A percentile compares a stretch with the other conserved stretches of the same genome.
phyloP scores from a whole-genome alignment of 2,888 invertebrate species.

The Lasioglossum marginatum region DNA sequence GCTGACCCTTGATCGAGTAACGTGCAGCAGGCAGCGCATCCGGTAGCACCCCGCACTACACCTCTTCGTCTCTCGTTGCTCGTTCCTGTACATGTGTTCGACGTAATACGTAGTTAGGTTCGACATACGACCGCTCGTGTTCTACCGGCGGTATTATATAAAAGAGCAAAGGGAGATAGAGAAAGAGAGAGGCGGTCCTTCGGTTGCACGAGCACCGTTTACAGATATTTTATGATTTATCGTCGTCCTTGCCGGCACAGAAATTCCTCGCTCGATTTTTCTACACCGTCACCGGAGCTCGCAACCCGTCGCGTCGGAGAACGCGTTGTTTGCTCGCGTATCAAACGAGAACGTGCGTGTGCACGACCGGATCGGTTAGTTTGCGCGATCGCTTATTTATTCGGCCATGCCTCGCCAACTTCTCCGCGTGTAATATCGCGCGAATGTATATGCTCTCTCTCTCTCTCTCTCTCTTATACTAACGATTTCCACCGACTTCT shows the following conservation, averaged over 20 bases:
- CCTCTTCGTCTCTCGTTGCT: neutral
- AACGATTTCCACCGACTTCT: slow-evolving; percentile 7
- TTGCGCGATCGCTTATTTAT: slow-evolving; percentile 50
- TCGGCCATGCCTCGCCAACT: slow-evolving; percentile 16
- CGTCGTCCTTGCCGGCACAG: slow-evolving; percentile 65
- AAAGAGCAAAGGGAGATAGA: slow-evolving; percentile 54
- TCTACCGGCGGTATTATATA: slow-evolving; percentile 48
- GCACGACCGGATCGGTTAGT: slow-evolving; percentile 49
- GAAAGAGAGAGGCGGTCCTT: slow-evolving; percentile 44
- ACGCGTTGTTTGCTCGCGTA: neutral
- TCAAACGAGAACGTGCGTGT: slow-evolving; percentile 25
- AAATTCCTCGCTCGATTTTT: slow-evolving; percentile 63
- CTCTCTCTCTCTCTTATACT: neutral
- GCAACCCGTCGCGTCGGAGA: slow-evolving; percentile 5
- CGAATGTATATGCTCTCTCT: neutral
- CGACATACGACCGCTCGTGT: slow-evolving; percentile 59
- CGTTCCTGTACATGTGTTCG: slow-evolving; percentile 51
- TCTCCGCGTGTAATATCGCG: slow-evolving; percentile 26
- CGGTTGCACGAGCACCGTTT: slow-evolving; percentile 52
- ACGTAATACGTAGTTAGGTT: slow-evolving; percentile 58
- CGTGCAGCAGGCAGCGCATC: slow-evolving; percentile 31
- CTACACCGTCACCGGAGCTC: neutral
- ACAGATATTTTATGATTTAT: slow-evolving; percentile 70
- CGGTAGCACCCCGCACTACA: slow-evolving; percentile 28
- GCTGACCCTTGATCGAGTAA: slow-evolving; percentile 23